Base-by-base conservation (phyloP, 2,113 vertebrate genomes). In the Ptilorrhoa leucosticta region DNA sequence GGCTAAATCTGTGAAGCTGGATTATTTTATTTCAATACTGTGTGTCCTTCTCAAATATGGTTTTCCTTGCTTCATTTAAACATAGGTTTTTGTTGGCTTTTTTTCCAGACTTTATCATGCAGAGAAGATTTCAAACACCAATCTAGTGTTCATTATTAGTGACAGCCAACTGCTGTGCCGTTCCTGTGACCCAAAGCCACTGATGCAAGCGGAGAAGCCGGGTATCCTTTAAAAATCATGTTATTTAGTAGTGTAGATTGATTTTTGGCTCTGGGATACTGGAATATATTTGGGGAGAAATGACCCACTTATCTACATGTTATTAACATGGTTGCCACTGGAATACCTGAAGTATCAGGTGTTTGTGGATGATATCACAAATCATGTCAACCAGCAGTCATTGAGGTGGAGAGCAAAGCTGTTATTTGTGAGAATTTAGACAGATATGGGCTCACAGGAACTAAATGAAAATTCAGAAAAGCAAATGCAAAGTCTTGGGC, bases 81-180 rank as follows among this genome's bases (percentile, higher is more conserved):
- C 27, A 39, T 63, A 61, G 24, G 6, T 5, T 50, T 56, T 89
- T 89, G 3, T 64, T 54, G 63, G 13, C 27, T 66, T 86, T 89
- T 90, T 95, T 56, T 71, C 31, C 96, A 98, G 98, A 90, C 98
- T 98, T 86, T 99, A 99, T 95, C 98, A 98, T 45, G 99, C 98
- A 7, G 99, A 99, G 97, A 99, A 99, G 96, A 98, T 99, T 95
- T 98, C 99, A 83, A 99, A 99, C 93, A 99, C 99, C 88, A 99
- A 99, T 96, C 96, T 99, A 94, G 98, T 99, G 89, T 99, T 99
- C 97, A 98, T 99, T 94, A 99, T 99, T 96, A 99, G 99, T 47
- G 99, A 99, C 94, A 99, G 99, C 95, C 99, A 98, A 95, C 98
- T 97, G 22, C 99, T 99, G 21, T 99, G 99, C 95, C 98, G 98